Conservation (phyloP, 2,113 vertebrate species). For the Neoarius graeffei region DNA sequence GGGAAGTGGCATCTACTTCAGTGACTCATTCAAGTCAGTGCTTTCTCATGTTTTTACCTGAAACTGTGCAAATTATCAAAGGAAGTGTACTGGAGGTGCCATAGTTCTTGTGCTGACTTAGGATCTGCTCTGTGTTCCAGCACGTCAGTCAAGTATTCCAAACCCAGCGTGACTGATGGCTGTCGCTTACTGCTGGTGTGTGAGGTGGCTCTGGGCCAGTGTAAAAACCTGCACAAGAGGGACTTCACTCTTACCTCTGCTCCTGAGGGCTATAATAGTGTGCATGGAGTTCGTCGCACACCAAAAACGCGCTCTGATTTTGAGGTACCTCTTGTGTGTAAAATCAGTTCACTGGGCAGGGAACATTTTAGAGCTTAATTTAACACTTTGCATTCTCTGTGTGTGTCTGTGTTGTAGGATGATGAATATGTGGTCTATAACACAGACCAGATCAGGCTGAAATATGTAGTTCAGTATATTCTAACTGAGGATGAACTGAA, state of each 20-base stretch:
- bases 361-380: slow-evolving; percentile 43
- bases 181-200: slow-evolving; percentile 78
- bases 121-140: slow-evolving; percentile 59
- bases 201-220: slow-evolving; percentile 80
- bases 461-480: slow-evolving; percentile 80
- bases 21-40: slow-evolving; percentile 76
- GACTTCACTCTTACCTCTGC: slow-evolving; percentile 70
- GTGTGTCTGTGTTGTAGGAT: slow-evolving; percentile 67
- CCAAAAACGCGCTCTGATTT: slow-evolving; percentile 69
- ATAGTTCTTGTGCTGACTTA: background rate
- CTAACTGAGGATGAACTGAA: slow-evolving; percentile 70
- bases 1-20: slow-evolving; percentile 88
- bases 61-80: background rate
- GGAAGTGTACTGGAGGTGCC: background rate
- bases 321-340: slow-evolving; percentile 66
- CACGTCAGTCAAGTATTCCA: slow-evolving; percentile 79
- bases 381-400: background rate
- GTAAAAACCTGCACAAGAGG: slow-evolving; percentile 63
- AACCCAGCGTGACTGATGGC: slow-evolving; percentile 71
- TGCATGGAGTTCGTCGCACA: slow-evolving; percentile 70
- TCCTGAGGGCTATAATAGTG: slow-evolving; percentile 76
- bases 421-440: slow-evolving; percentile 87
- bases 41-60: background rate
- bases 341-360: slow-evolving; percentile 55
- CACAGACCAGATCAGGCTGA: slow-evolving; percentile 80